Evolutionary conservation across 2,888 invertebrate species (phyloP).

Genomic region (Cylindroiulus punctatus): DNA sequence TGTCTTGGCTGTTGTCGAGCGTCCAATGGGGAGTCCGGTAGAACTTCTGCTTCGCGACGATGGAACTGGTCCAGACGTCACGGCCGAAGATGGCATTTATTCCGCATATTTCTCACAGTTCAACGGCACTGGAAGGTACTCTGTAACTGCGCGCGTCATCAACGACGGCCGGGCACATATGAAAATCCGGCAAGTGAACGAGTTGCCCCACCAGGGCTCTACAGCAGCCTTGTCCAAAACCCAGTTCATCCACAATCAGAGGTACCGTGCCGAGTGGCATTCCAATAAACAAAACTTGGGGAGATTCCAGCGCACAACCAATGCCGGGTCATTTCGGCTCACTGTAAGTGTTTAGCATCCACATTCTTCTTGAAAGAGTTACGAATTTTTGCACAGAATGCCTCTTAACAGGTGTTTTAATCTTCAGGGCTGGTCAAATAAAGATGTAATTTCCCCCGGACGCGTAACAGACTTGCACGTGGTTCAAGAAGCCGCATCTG

Average conservation of each 20-base stretch:
- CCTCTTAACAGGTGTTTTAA: background rate
- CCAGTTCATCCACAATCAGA: background rate
- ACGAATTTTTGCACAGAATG: background rate
- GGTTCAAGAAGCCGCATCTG: background rate
- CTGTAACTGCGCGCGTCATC: slow-evolving; percentile 61
- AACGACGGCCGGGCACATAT: slow-evolving; percentile 60
- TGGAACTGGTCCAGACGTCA: slow-evolving; percentile 59
- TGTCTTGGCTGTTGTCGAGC: slow-evolving; percentile 60
- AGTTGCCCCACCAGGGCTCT: background rate
- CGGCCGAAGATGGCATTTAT: slow-evolving; percentile 64
- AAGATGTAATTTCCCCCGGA: slow-evolving; percentile 60
- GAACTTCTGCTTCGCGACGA: slow-evolving; percentile 61
- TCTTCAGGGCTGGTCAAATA: slow-evolving; percentile 55
- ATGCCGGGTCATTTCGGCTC: slow-evolving; percentile 60
- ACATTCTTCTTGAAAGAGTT: background rate
- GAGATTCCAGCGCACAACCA: slow-evolving; percentile 59
- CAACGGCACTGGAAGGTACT: slow-evolving; percentile 62
- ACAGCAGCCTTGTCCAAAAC: slow-evolving; percentile 52
- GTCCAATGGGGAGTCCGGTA: slow-evolving; percentile 60
- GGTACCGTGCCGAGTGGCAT: background rate
- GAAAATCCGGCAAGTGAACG: slow-evolving; percentile 45
- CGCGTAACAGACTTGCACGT: slow-evolving; percentile 60
- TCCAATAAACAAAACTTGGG: background rate
- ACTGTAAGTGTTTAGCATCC: slow-evolving; percentile 13
- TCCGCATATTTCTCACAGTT: slow-evolving; percentile 63